These are phyloP conservation scores for Chrysolina haemoptera DNA, from an alignment of 2,888 invertebrate genomes.

Conservation along the genomic window DNA sequence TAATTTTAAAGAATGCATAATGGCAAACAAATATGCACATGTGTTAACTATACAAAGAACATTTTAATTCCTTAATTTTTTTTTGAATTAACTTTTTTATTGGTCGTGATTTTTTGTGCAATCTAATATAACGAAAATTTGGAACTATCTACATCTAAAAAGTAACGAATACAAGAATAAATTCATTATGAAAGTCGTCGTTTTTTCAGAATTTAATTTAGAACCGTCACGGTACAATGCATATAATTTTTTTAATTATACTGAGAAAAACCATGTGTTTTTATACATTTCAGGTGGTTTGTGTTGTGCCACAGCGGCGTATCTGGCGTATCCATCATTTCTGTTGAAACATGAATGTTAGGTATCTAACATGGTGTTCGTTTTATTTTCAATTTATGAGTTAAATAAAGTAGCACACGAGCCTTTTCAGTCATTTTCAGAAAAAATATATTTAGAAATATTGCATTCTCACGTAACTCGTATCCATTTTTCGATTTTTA, in stretches of 20 bases:
- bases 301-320: constrained; percentile 10
- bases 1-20: too few relatives aligned
- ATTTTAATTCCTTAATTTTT: too few relatives aligned
- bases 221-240: constrained; percentile 43
- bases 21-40: too few relatives aligned
- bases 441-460: too few relatives aligned
- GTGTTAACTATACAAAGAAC: too few relatives aligned
- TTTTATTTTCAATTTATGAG: too few relatives aligned
- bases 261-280: constrained; percentile 26
- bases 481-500: too few relatives aligned
- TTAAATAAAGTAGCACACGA: too few relatives aligned
- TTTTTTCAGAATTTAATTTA: constrained; percentile 41
- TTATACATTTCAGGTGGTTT: constrained; percentile 20
- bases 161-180: constrained; percentile 21
- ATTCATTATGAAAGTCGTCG: constrained; percentile 27
- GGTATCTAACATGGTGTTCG: too few relatives aligned
- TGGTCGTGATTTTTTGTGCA: constrained; percentile 33
- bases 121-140: constrained; percentile 13
- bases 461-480: too few relatives aligned
- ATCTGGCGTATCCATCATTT: background rate
- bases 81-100: background rate
- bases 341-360: background rate
- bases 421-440: too few relatives aligned
- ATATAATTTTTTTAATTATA: constrained; percentile 38
- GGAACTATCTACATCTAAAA: constrained; percentile 21